phyloP scores from a whole-genome alignment of 1,140 invertebrate genomes.

The Aporrectodea caliginosa region DNA sequence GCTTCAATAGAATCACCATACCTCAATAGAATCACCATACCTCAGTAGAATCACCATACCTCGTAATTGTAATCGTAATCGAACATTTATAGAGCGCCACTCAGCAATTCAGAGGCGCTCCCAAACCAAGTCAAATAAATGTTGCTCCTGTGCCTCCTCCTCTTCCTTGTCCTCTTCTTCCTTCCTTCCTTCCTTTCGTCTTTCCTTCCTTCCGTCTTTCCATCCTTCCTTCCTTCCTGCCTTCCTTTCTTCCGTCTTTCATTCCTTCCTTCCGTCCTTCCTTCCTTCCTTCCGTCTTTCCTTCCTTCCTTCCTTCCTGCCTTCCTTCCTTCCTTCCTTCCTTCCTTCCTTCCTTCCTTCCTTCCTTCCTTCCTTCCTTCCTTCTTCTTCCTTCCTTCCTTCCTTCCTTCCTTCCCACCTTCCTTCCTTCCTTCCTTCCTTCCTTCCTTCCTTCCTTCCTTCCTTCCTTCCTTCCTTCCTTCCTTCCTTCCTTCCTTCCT shows the following conservation, averaged over 20 bases:
- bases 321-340: constrained; percentile 1
- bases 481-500: constrained; percentile 15
- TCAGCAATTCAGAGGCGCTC: no score
- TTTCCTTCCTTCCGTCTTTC: constrained; percentile 33
- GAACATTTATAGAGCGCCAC: no score
- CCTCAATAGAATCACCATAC: no score
- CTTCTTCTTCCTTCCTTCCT: not conserved
- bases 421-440: not conserved
- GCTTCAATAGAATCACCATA: no score
- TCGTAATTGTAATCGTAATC: no score
- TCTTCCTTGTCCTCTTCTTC: not conserved
- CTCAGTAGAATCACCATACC: no score
- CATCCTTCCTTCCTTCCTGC: constrained; percentile 10
- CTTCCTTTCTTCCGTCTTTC: constrained; percentile 31
- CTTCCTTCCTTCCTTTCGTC: not conserved
- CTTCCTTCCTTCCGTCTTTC: not conserved
- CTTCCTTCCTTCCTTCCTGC: not conserved
- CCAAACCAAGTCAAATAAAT: no score
- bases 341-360: not conserved
- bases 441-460: constrained; percentile 23
- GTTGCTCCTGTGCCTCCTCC: not conserved
- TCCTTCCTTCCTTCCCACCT: constrained; percentile 38
- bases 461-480: not conserved
- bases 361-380: constrained; percentile 32
- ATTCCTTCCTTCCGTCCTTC: constrained; percentile 35